Evolutionary conservation across 2,888 invertebrate species (phyloP).

Genomic region (Petrophora chlorosata): DNA sequence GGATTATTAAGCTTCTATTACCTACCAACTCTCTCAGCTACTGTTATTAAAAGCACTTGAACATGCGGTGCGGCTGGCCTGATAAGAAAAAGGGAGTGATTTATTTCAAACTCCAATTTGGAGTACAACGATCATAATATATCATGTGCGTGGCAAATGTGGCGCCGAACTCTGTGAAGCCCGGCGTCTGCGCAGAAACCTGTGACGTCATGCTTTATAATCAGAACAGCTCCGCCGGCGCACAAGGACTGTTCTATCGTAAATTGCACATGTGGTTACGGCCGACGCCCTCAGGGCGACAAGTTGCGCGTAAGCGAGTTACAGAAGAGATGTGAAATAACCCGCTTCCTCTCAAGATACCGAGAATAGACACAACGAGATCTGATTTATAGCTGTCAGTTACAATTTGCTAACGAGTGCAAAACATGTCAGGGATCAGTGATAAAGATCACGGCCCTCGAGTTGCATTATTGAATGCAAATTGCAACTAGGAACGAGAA

Average conservation of each 20-base stretch:
- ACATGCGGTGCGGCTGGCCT: constrained; percentile 47
- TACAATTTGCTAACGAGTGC: constrained; percentile 77
- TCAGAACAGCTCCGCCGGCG: constrained; percentile 41
- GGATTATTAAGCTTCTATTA: constrained; percentile 20
- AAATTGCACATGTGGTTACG: constrained; percentile 35
- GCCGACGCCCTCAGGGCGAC: constrained; percentile 11
- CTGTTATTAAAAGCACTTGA: constrained; percentile 56
- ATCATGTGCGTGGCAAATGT: constrained; percentile 78
- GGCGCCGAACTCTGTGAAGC: constrained; percentile 64
- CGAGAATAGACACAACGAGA: constrained; percentile 48
- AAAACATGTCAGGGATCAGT: constrained; percentile 64
- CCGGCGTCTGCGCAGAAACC: constrained; percentile 61
- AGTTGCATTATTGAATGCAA: constrained; percentile 72
- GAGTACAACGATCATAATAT: constrained; percentile 57
- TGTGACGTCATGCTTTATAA: constrained; percentile 62
- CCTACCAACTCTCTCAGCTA: constrained; percentile 23
- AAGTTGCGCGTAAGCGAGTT: constrained; percentile 13
- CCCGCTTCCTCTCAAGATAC: constrained; percentile 43
- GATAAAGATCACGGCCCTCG: constrained; percentile 70
- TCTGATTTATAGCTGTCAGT: constrained; percentile 70
- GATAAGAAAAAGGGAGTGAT: constrained; percentile 65
- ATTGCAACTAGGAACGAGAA: constrained; percentile 58
- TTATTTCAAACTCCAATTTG: constrained; percentile 64
- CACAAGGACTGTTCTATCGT: constrained; percentile 43
- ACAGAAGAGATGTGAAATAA: constrained; percentile 43